Base-by-base conservation (phyloP, 1,140 invertebrate species). In the Calephelis virginiensis region DNA sequence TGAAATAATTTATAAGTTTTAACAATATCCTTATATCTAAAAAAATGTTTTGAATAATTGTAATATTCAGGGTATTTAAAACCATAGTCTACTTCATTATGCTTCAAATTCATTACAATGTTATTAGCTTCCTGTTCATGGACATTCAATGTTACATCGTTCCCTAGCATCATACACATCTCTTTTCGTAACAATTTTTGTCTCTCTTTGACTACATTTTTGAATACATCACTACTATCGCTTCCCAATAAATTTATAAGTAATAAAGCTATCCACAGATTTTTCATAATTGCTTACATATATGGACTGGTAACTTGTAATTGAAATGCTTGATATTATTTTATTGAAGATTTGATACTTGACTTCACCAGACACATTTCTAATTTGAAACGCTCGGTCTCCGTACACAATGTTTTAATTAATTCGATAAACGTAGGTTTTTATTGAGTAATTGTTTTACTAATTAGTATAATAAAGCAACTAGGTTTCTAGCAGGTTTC, bases 1-100 rank as follows among this genome's bases (percentile, higher is more conserved):
- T 94, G 81, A 69, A 94, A 97, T 0, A 97, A 92, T 37, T 92
- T 71, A 0, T 95, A 95, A 5, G 92, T 76, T 37, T 95, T 94
- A 13, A 96, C 94, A 28, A 28, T 28, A 28, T 28, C 28, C 28
- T 28, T 28, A 28, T 28, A 28, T 28, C 28, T 28, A 81, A 0
- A 79, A 14, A 85, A 2, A 85, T 75, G 94, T 96, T 95, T 28
- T 28, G 28, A 28, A 28, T 28, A 28, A 28, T 28, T 28, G 5
- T 28, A 28, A 4, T 28, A 28, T 28, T 28, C 28, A 28, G 28
- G 28, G 28, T 28, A 4, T 28, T 28, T 28, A 3, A 28, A 28
- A 28, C 28, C 28, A 28, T 28, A 28, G 28, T 28, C 28, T 28
- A 28, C 28, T 28, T 2, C 28, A 28, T 28, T 4, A 28, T 28